phyloP scores from a whole-genome alignment of 2,888 invertebrate species.

The Merodon equestris region DNA sequence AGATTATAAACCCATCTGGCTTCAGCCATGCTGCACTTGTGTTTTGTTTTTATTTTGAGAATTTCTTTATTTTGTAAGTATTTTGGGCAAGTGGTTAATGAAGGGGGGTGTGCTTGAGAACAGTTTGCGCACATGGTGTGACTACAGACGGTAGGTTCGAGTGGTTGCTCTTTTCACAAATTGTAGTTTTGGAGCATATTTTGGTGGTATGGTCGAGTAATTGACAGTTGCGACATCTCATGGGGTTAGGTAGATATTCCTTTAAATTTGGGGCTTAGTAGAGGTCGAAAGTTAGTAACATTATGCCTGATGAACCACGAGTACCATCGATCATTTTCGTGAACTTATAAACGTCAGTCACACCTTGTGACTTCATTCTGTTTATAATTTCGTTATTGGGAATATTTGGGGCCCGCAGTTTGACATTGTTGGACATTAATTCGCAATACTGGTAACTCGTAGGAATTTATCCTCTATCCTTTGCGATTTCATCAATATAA shows the following conservation, averaged over 20 bases:
- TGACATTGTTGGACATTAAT: background rate
- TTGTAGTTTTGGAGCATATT: background rate
- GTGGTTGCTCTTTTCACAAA: conserved; percentile 7
- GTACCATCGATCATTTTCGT: background rate
- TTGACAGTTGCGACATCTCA: conserved; percentile 15
- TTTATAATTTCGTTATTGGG: background rate
- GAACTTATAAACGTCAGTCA: background rate
- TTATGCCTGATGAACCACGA: background rate
- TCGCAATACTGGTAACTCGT: background rate
- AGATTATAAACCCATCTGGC: background rate
- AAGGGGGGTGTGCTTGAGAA: too few relatives aligned
- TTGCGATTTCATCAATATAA: background rate
- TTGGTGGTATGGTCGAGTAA: conserved; percentile 7
- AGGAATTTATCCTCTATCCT: background rate
- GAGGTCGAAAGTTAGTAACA: background rate
- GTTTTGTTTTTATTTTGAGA: too few relatives aligned
- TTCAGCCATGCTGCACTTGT: conserved; percentile 10
- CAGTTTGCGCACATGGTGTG: too few relatives aligned
- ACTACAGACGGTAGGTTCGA: too few relatives aligned
- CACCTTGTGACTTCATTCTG: background rate
- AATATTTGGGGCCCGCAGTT: background rate
- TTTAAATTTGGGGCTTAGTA: background rate
- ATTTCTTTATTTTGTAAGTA: conserved; percentile 2
- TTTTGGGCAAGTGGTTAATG: background rate
- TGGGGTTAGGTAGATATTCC: conserved; percentile 7